These are phyloP conservation scores for Platycheirus rosarum DNA, from an alignment of 2,888 invertebrate species.

Conservation along the genomic window DNA sequence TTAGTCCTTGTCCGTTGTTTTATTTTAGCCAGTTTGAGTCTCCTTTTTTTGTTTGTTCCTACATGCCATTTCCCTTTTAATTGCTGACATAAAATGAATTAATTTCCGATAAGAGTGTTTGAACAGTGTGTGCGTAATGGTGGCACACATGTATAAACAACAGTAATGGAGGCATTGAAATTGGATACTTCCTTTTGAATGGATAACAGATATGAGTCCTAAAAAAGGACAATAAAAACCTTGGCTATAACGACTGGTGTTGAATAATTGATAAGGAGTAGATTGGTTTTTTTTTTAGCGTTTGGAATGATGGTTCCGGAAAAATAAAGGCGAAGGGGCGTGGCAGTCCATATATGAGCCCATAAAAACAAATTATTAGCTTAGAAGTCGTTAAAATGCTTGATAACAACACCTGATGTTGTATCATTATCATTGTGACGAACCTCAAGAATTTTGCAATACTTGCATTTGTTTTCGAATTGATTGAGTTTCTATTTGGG, in stretches of 20 bases:
- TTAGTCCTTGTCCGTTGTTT: slow-evolving; percentile 16
- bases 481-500: too few species aligned
- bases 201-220: slow-evolving; percentile 34
- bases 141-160: slow-evolving; percentile 28
- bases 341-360: slow-evolving; percentile 1
- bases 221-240: slow-evolving; percentile 18
- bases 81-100: slow-evolving; percentile 70
- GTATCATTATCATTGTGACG: too few species aligned
- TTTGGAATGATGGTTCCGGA: slow-evolving; percentile 5
- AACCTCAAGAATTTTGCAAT: too few species aligned
- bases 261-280: slow-evolving; percentile 63
- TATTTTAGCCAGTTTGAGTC: slow-evolving; percentile 14
- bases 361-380: slow-evolving; percentile 26
- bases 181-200: slow-evolving; percentile 49
- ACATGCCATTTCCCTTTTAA: slow-evolving; percentile 48
- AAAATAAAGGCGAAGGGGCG: neutral
- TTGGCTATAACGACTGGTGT: slow-evolving; percentile 42
- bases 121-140: slow-evolving; percentile 60
- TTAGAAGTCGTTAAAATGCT: slow-evolving; percentile 19
- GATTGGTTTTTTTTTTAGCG: slow-evolving; percentile 43
- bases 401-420: slow-evolving; percentile 15
- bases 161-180: slow-evolving; percentile 48
- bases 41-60: neutral
- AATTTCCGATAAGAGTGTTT: slow-evolving; percentile 73
- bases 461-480: too few species aligned